phyloP scores from a whole-genome alignment of 92 coral and sea anemone genomes.

The Umimayanthus kanabou region DNA sequence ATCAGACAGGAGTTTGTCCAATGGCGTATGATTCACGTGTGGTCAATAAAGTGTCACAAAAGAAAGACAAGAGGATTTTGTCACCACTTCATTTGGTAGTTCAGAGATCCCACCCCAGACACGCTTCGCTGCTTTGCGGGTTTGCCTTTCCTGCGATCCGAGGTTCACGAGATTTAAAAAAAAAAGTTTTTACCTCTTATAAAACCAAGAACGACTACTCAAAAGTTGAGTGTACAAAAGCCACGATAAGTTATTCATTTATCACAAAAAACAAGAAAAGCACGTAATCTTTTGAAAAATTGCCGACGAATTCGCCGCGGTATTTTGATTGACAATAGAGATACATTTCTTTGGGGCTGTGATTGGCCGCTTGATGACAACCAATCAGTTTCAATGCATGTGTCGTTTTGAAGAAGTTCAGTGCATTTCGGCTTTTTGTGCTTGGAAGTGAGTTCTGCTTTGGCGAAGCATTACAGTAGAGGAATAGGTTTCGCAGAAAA shows the following conservation, averaged over 20 bases:
- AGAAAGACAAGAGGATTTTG: constrained; percentile 21
- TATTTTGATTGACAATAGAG: constrained; percentile 83
- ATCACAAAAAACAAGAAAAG: not conserved
- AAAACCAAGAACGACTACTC: not conserved
- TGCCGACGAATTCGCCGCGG: constrained; percentile 73
- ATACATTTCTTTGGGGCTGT: constrained; percentile 72
- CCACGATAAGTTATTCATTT: not conserved
- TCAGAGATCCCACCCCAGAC: constrained; percentile 35
- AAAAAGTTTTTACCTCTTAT: not conserved
- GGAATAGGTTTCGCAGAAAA: constrained; percentile 31
- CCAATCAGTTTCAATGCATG: constrained; percentile 97
- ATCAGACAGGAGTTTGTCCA: constrained; percentile 77
- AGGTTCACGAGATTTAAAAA: not conserved
- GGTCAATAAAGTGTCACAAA: constrained; percentile 68
- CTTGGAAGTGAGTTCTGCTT: constrained; percentile 31
- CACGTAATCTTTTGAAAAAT: constrained; percentile 34
- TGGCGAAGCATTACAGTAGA: constrained; percentile 38
- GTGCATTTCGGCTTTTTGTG: constrained; percentile 41
- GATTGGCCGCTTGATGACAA: constrained; percentile 88
- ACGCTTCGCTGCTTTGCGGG: constrained; percentile 32
- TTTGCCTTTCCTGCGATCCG: constrained; percentile 16
- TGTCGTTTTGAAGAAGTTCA: constrained; percentile 57
- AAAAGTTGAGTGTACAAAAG: not conserved
- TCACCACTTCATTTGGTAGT: constrained; percentile 30
- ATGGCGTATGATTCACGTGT: constrained; percentile 68